Evolutionary conservation across 2,113 vertebrate genomes (phyloP).

Genomic region (Ginglymostoma cirratum): DNA sequence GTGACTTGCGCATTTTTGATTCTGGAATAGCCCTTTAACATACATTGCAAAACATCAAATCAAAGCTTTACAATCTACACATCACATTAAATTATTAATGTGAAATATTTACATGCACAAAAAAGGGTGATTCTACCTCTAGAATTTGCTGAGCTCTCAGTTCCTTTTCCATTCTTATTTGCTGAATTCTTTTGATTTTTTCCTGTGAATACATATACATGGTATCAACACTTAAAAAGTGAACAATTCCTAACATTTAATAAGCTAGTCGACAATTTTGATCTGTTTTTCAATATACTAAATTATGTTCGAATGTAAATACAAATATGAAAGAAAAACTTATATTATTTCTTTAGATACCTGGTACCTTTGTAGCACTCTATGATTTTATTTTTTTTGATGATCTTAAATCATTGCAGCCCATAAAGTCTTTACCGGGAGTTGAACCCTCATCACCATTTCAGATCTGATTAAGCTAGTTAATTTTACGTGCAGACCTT

Average conservation of each 20-base stretch:
- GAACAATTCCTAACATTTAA: background rate
- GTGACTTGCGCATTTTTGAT: background rate
- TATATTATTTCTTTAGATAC: background rate
- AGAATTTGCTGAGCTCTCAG: conserved; percentile 91
- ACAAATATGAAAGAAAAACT: background rate
- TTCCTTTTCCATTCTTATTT: conserved; percentile 92
- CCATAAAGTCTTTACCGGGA: background rate
- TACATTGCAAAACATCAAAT: background rate
- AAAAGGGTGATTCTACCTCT: conserved; percentile 65
- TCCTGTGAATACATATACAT: conserved; percentile 59
- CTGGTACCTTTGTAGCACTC: background rate
- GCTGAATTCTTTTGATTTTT: conserved; percentile 93
- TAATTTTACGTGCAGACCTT: background rate
- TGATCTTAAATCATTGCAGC: background rate
- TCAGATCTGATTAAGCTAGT: background rate
- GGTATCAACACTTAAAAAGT: conserved; percentile 20
- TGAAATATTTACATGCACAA: background rate
- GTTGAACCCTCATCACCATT: background rate
- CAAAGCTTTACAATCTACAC: background rate
- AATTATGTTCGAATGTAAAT: background rate
- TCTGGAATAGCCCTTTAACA: conserved; percentile 35
- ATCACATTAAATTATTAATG: conserved; percentile 14
- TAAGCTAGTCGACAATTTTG: background rate
- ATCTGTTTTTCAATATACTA: background rate
- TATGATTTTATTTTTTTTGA: background rate